These are phyloP conservation scores for Diploptera punctata DNA, from an alignment of 2,888 invertebrate species.

Conservation along the genomic window DNA sequence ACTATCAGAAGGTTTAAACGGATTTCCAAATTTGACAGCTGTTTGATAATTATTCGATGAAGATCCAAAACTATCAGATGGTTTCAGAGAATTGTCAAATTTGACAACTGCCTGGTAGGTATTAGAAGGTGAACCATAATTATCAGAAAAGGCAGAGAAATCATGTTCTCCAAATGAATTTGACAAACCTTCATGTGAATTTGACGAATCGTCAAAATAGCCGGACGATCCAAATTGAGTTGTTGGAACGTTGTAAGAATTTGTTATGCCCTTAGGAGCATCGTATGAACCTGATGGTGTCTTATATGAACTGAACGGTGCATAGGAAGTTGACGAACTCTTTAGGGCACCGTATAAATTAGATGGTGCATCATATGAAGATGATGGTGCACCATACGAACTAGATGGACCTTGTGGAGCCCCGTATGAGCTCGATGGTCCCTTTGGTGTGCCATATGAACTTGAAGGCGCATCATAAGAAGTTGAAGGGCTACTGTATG, in stretches of 20 bases:
- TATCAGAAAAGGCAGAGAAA: not conserved
- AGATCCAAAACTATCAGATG: not conserved
- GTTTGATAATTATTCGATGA: not conserved
- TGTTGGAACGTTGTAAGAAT: constrained; percentile 35
- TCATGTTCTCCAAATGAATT: constrained; percentile 33
- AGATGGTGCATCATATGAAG: constrained; percentile 37
- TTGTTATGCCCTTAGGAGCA: constrained; percentile 38
- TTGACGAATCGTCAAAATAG: not conserved
- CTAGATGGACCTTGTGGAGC: constrained; percentile 38
- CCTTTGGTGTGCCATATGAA: constrained; percentile 38
- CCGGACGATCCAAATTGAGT: constrained; percentile 33
- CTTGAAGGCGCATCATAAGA: constrained; percentile 30
- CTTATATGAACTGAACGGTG: constrained; percentile 52
- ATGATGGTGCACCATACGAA: constrained; percentile 45
- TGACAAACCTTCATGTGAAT: constrained; percentile 36
- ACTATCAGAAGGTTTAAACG: too few species aligned
- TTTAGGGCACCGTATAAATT: constrained; percentile 40
- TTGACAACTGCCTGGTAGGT: not conserved
- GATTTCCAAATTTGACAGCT: too few species aligned
- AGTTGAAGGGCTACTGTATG: constrained; percentile 51
- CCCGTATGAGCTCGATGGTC: constrained; percentile 45
- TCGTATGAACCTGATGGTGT: constrained; percentile 42
- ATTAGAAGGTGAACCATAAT: constrained; percentile 27
- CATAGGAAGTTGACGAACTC: too few species aligned
- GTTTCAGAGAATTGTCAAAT: constrained; percentile 2